Evolutionary conservation across 2,113 vertebrate species (phyloP).

Genomic region (Eptesicus fuscus): DNA sequence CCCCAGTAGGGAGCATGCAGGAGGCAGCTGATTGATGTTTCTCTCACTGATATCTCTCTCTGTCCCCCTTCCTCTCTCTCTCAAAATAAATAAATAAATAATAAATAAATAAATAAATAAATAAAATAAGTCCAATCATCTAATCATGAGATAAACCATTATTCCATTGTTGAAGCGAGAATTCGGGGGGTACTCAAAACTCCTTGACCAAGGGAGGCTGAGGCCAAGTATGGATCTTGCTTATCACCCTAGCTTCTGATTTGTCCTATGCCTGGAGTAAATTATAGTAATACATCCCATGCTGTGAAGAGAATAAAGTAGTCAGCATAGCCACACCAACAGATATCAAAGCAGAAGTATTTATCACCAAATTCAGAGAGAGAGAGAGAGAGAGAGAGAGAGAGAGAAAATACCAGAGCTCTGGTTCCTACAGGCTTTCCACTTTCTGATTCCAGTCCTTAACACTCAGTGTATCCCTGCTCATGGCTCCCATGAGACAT

Average conservation of each 20-base stretch:
- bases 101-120: too few species aligned
- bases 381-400: background rate
- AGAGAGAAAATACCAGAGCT: background rate
- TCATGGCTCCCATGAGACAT: background rate
- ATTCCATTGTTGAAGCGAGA: background rate
- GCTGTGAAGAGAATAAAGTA: background rate
- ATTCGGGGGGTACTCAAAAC: background rate
- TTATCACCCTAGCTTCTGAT: background rate
- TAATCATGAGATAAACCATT: background rate
- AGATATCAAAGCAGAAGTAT: background rate
- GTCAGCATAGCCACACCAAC: background rate
- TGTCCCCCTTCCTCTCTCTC: too few species aligned
- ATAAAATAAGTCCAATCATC: background rate
- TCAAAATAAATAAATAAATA: too few species aligned
- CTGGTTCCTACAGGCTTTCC: background rate
- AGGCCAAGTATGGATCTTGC: background rate
- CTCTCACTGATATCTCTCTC: background rate
- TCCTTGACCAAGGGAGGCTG: background rate
- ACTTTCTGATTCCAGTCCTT: background rate
- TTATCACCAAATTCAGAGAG: background rate
- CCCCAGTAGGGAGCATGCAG: background rate
- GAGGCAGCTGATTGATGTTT: background rate
- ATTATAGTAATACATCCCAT: background rate
- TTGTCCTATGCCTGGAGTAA: background rate
- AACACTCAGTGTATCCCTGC: background rate